phyloP scores from a whole-genome alignment of 1,140 invertebrate genomes.

The Drosophila chauvacae region DNA sequence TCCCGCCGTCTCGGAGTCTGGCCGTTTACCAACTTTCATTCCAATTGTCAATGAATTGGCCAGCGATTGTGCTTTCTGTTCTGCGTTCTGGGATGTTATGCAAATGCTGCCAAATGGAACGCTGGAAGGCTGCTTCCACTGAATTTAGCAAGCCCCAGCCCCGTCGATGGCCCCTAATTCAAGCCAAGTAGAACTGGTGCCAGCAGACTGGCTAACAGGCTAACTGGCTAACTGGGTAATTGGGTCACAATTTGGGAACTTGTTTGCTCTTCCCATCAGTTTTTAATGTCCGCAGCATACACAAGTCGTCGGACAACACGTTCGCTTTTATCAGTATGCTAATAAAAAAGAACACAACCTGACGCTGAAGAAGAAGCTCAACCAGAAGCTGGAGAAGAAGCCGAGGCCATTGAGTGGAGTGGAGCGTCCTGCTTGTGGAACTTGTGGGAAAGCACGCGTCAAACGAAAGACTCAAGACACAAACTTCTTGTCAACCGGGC shows the following conservation, averaged over 20 bases:
- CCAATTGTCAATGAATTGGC: constrained; percentile 66
- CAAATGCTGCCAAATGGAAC: constrained; percentile 26
- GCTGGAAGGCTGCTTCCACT: constrained; percentile 5
- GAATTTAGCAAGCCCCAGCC: constrained; percentile 14
- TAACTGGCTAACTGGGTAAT: constrained; percentile 68
- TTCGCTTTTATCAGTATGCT: constrained; percentile 73
- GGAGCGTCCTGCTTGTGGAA: constrained; percentile 40
- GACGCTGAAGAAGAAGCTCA: constrained; percentile 7
- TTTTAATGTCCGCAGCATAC: constrained; percentile 39
- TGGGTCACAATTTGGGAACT: constrained; percentile 81
- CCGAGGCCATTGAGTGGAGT: background rate
- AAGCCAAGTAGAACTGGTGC: constrained; percentile 27
- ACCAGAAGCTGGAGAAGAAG: constrained; percentile 14
- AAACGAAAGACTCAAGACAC: constrained; percentile 64
- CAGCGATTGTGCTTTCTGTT: constrained; percentile 51
- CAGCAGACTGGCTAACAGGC: constrained; percentile 31
- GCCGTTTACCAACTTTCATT: constrained; percentile 66
- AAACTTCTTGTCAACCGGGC: constrained; percentile 48
- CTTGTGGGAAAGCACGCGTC: constrained; percentile 10
- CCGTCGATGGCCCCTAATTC: constrained; percentile 22
- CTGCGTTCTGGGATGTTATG: constrained; percentile 48
- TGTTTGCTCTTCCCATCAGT: constrained; percentile 63
- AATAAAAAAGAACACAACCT: constrained; percentile 55
- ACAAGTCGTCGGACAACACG: constrained; percentile 39
- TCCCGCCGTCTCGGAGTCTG: constrained; percentile 9